Evolutionary conservation across 2,113 vertebrate species (phyloP).

Genomic region (Corythornis madagascariensis): DNA sequence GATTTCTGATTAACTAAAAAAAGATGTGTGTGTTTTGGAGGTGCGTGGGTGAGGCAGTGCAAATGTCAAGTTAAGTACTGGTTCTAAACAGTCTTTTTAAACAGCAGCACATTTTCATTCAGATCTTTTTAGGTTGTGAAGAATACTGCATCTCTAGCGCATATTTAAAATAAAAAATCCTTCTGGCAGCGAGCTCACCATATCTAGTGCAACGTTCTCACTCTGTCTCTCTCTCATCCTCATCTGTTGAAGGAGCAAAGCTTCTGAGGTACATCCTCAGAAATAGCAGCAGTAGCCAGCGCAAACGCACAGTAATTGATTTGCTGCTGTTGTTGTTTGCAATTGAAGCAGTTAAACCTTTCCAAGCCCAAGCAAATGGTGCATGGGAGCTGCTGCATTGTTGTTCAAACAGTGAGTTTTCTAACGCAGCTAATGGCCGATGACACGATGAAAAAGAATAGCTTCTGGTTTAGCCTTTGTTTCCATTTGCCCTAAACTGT

Average conservation of each 20-base stretch:
- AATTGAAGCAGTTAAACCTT: conserved; percentile 52
- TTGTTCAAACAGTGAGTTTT: conserved; percentile 32
- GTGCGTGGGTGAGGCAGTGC: conserved; percentile 41
- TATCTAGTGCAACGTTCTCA: conserved; percentile 57
- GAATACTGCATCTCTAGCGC: conserved; percentile 69
- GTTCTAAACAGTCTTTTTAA: conserved; percentile 57
- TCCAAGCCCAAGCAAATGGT: conserved; percentile 47
- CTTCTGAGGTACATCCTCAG: conserved; percentile 53
- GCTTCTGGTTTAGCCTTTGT: conserved; percentile 16
- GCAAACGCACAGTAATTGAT: conserved; percentile 66
- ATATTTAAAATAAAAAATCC: conserved; percentile 75
- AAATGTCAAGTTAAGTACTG: conserved; percentile 60
- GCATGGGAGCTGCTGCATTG: background rate
- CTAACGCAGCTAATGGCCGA: background rate
- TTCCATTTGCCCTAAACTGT: conserved; percentile 6
- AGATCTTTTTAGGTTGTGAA: conserved; percentile 68
- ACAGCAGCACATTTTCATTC: conserved; percentile 67
- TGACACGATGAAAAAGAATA: background rate
- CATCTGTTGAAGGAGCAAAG: conserved; percentile 61
- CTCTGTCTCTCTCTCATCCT: conserved; percentile 55
- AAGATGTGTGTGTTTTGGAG: conserved; percentile 54
- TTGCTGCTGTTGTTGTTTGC: conserved; percentile 65
- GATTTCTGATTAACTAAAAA: conserved; percentile 63
- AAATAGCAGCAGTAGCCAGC: conserved; percentile 71
- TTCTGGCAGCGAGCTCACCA: conserved; percentile 43